These are phyloP conservation scores for Eremobia ochroleuca DNA, from an alignment of 2,888 invertebrate genomes.

Conservation along the genomic window DNA sequence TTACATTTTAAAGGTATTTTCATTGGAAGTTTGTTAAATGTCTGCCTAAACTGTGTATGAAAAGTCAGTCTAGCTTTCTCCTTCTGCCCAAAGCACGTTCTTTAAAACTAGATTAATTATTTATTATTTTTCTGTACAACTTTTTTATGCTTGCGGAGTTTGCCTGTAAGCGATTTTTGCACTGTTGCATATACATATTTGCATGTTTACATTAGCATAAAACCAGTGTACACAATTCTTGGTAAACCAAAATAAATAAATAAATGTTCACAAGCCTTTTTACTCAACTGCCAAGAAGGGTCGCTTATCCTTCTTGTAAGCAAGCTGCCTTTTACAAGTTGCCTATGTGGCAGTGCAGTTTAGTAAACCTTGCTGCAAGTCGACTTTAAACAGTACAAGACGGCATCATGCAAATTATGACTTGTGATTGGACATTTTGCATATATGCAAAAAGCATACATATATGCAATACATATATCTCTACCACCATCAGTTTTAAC, in stretches of 20 bases:
- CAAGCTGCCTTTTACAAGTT: neutral
- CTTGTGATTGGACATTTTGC: slow-evolving; percentile 2
- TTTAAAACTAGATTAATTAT: neutral
- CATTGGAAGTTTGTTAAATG: neutral
- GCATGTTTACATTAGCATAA: no score
- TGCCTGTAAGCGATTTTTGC: no score
- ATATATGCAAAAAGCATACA: slow-evolving; percentile 9
- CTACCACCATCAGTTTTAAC: neutral
- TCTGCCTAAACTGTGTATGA: neutral
- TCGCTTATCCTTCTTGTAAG: neutral
- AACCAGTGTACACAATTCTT: no score
- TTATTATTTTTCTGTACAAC: neutral
- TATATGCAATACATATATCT: neutral
- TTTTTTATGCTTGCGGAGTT: no score
- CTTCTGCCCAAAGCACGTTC: neutral
- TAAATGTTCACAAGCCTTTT: slow-evolving; percentile 1
- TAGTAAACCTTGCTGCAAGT: neutral
- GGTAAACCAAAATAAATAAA: no score
- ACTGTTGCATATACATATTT: no score
- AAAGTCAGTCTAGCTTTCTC: no score
- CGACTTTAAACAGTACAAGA: neutral
- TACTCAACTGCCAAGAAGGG: neutral
- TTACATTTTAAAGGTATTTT: neutral
- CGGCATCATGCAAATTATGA: slow-evolving; percentile 9
- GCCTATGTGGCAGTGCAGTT: neutral